Evolutionary conservation across 2,797 vertebrate genomes (phyloP), one percentile per base, ranked within the genome.

Genomic region (Anableps anableps): DNA sequence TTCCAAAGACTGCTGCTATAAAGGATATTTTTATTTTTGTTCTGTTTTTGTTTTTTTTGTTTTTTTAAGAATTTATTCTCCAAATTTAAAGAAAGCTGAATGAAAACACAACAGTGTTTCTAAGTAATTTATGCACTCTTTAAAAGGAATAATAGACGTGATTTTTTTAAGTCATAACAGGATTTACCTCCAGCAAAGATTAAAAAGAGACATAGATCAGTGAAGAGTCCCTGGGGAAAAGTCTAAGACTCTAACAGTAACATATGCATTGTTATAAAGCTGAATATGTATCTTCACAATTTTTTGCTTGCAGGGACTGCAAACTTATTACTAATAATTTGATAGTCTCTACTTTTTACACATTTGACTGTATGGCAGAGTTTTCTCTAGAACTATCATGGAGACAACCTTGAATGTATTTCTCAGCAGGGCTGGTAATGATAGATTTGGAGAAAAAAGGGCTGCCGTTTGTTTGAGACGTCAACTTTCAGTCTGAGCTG

Each of bases 101-200:
- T 79, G 80, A 80, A 89, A 88, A 81, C 66, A 77, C 83, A 78
- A 53, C n/a, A 45, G 76, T 50, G 76, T 72, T 88, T 85, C 74
- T 79, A 64, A 90, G 85, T 75, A 80, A 85, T 85, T 83, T 73
- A 72, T 87, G 88, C 80, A 85, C 86, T 90, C 83, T 73, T 82
- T 88, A 88, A 88, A 86, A 90, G 78, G 89, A 90, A 89, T 87
- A 81, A 83, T 76, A 81, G 11, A 72, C 51, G 55, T 58, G 76
- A 50, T 88, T 84, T 45, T 87, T 88, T 89, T 48, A 86, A 91
- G 80, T 77, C 85, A 74, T 75, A 85, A 83, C 80, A 80, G 89
- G 81, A 73, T 92, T 91, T 92, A 91, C 78, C 87, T 92, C 73
- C 72, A 83, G 87, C 88, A 80, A 79, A 92, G 91, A 93, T 90